phyloP scores from a whole-genome alignment of 2,797 vertebrate species.

The Vireo griseus region DNA sequence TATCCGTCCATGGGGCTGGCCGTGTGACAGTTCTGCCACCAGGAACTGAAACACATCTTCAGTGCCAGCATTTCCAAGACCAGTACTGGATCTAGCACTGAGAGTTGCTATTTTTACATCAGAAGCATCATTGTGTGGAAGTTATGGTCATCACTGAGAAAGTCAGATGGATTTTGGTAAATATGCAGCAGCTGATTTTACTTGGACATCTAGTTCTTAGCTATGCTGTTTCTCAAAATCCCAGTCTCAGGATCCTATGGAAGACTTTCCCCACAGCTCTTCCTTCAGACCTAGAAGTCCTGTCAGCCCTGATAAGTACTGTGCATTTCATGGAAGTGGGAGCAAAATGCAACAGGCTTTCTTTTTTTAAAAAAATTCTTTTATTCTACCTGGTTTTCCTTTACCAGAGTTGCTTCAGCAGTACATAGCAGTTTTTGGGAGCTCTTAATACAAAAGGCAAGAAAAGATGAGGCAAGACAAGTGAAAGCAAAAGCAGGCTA shows the following conservation, averaged over 20 bases:
- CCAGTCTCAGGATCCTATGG: not conserved
- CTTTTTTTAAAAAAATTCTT: not conserved
- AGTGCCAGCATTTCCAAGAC: constrained; percentile 1
- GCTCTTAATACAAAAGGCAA: not conserved
- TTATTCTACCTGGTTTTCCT: not conserved
- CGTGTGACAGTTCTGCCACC: not conserved
- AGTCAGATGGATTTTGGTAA: not conserved
- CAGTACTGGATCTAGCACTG: not conserved
- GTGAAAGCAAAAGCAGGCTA: not conserved
- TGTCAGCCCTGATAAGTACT: not conserved
- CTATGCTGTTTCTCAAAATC: not conserved
- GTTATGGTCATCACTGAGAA: not conserved
- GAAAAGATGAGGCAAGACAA: not conserved
- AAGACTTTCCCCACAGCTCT: not conserved
- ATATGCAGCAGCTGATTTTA: not conserved
- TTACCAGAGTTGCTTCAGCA: not conserved
- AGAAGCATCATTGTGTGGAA: not conserved
- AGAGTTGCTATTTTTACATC: not conserved
- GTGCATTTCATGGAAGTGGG: not conserved
- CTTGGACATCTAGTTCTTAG: not conserved
- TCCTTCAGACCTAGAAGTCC: not conserved
- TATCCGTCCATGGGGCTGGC: constrained; percentile 21
- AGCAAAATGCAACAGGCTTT: not conserved
- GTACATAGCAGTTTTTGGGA: not conserved
- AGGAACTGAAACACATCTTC: not conserved